Evolutionary conservation across 2,797 vertebrate genomes (phyloP).

Genomic region (Meriones psammophilus): DNA sequence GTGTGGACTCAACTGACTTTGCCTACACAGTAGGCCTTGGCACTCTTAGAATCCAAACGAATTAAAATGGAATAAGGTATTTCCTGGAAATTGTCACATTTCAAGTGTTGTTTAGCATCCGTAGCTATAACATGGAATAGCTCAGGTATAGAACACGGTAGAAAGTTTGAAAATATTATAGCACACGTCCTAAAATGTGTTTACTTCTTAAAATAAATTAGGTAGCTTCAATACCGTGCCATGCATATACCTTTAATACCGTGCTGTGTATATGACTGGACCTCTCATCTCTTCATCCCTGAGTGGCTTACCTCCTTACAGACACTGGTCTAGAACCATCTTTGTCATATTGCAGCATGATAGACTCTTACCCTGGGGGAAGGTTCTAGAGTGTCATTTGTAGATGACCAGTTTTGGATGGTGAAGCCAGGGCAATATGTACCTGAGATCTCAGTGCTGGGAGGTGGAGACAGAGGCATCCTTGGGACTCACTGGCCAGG

Average conservation of each 20-base stretch:
- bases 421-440: neutral
- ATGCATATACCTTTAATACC: neutral
- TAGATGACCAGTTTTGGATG: neutral
- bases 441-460: neutral
- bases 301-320: neutral
- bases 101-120: accelerated
- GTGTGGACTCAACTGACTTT: accelerated
- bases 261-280: neutral
- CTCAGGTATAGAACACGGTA: neutral
- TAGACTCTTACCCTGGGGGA: neutral
- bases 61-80: neutral
- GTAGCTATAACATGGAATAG: neutral
- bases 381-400: neutral
- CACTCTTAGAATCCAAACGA: neutral
- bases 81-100: neutral
- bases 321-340: neutral
- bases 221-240: neutral
- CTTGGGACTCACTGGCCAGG: neutral
- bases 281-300: neutral
- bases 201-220: neutral
- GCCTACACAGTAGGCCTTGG: accelerated
- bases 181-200: neutral
- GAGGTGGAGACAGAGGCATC: neutral
- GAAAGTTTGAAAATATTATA: neutral
- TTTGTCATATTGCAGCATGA: neutral